These are phyloP conservation scores for Smithornis capensis DNA, from an alignment of 2,113 vertebrate genomes.

Conservation along the genomic window DNA sequence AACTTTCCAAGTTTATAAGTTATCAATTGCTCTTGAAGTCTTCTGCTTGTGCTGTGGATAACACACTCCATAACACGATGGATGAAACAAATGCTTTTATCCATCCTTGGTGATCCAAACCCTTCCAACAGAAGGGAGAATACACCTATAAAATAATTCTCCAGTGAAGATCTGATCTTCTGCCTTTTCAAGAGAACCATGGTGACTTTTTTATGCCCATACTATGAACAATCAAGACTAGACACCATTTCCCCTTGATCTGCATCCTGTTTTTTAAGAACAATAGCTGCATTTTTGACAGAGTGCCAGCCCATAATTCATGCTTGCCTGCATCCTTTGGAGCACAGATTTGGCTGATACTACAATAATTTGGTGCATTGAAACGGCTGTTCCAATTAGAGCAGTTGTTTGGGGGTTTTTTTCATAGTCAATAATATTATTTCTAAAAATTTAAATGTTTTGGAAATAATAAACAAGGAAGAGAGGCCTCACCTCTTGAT, in stretches of 20 bases:
- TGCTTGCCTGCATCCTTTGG: background rate
- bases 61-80: background rate
- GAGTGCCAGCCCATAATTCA: constrained; percentile 17
- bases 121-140: background rate
- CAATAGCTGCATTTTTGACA: constrained; percentile 53
- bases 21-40: background rate
- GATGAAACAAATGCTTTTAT: background rate
- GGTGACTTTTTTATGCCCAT: background rate
- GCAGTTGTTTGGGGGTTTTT: background rate
- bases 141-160: background rate
- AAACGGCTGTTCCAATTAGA: background rate
- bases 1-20: background rate
- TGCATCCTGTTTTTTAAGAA: constrained; percentile 53
- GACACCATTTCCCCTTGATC: constrained; percentile 44
- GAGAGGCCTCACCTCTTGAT: background rate
- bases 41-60: background rate
- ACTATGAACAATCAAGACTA: constrained; percentile 18
- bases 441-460: background rate
- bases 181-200: background rate
- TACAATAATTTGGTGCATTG: background rate
- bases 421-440: background rate
- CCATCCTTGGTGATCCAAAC: background rate
- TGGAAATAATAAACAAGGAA: background rate
- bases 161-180: background rate
- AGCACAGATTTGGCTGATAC: background rate